Percentiles rank a stretch among this genome's conserved stretches.
Evolutionary conservation across 2,888 invertebrate species (phyloP).

Genomic region (Parnassius smintheus): DNA sequence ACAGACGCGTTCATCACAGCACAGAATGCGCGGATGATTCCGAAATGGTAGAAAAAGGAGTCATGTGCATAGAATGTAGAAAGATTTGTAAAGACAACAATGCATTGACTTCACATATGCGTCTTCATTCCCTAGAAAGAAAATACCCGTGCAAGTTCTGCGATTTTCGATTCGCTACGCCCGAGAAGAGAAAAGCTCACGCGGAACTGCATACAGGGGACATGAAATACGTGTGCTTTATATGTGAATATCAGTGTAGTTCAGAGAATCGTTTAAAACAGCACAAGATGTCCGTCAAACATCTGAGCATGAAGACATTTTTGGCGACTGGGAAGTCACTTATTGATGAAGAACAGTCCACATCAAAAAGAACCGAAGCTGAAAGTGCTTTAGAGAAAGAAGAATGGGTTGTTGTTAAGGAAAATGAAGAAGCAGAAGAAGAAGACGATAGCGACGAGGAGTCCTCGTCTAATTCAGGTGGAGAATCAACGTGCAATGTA

Average conservation of each 20-base stretch:
- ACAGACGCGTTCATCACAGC: conserved; percentile 64
- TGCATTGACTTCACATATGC: conserved; percentile 65
- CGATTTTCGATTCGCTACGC: conserved; percentile 69
- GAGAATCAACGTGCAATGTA: conserved; percentile 61
- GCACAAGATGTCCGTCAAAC: conserved; percentile 66
- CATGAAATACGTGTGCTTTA: conserved; percentile 74
- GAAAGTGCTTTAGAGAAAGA: conserved; percentile 41
- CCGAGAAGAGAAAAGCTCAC: conserved; percentile 64
- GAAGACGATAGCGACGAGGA: conserved; percentile 32
- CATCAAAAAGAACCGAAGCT: conserved; percentile 42
- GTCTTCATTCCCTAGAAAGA: conserved; percentile 64
- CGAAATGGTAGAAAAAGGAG: conserved; percentile 51
- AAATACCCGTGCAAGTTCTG: conserved; percentile 73
- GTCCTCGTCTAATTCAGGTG: conserved; percentile 28
- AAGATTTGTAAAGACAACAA: conserved; percentile 68
- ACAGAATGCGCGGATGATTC: conserved; percentile 48
- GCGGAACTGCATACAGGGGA: conserved; percentile 70
- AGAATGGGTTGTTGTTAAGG: conserved; percentile 49
- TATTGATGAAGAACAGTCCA: conserved; percentile 47
- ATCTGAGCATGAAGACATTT: conserved; percentile 66
- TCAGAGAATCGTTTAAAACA: conserved; percentile 66
- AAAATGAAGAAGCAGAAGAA: conserved; percentile 38
- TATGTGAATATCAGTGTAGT: conserved; percentile 72
- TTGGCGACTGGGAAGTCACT: conserved; percentile 58
- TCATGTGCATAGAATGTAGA: conserved; percentile 70